Conservation (phyloP, 2,888 invertebrate species). For the Tryphoninae sp. region DNA sequence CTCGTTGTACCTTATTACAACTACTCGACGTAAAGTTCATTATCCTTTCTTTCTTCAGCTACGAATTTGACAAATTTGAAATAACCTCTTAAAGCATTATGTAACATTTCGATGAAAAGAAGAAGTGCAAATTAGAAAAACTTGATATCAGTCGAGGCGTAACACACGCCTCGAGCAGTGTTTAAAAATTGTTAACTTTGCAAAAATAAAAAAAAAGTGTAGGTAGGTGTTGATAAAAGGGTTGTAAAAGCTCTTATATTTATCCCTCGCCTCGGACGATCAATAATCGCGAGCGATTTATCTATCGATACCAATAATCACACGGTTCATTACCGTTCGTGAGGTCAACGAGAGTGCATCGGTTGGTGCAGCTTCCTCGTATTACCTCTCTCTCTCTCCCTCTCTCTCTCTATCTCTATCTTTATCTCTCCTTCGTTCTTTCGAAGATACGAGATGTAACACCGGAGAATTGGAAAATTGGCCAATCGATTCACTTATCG, state of each 20-base stretch:
- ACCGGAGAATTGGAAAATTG: conserved; percentile 61
- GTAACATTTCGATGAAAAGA: not conserved
- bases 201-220: not conserved
- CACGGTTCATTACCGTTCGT: conserved; percentile 60
- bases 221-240: conserved; percentile 1
- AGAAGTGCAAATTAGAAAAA: conserved; percentile 2
- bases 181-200: not conserved
- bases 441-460: conserved; percentile 29
- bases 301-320: conserved; percentile 63
- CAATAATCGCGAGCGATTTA: conserved; percentile 60
- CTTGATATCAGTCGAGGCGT: not conserved
- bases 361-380: conserved; percentile 36
- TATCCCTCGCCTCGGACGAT: conserved; percentile 42
- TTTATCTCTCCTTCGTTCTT: not conserved
- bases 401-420: not conserved
- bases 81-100: too few species aligned
- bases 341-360: conserved; percentile 59
- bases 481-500: conserved; percentile 64
- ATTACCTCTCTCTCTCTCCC: not conserved
- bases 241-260: conserved; percentile 30
- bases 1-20: not conserved
- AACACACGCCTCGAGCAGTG: not conserved
- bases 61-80: too few species aligned
- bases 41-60: not conserved
- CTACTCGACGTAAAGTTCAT: not conserved